A percentile compares a stretch with the other conserved stretches of the same genome.
Evolutionary conservation across 2,888 invertebrate genomes (phyloP).

Genomic region (Nomada flava): DNA sequence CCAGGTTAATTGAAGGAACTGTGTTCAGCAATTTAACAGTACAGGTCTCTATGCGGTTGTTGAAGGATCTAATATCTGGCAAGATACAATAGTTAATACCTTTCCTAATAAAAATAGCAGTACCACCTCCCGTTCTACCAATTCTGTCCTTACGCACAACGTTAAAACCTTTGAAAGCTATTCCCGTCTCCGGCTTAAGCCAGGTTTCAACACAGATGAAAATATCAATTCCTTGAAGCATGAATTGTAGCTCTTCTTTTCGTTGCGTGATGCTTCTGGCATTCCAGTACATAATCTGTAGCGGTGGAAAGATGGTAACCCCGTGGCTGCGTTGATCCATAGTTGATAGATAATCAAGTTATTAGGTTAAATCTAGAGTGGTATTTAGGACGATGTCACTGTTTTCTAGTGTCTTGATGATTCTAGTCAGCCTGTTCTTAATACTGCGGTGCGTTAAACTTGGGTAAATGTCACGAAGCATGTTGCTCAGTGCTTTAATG

Average conservation of each 20-base stretch:
- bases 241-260: not conserved
- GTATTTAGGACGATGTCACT: not conserved
- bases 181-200: not conserved
- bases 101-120: not conserved
- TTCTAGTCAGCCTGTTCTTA: too few species aligned
- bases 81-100: too few species aligned
- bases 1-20: too few species aligned
- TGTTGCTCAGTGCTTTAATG: too few species aligned
- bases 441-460: too few species aligned
- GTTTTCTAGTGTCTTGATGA: too few species aligned
- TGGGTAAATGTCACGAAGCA: too few species aligned
- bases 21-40: too few species aligned
- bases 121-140: constrained; percentile 3
- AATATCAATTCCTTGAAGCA: not conserved
- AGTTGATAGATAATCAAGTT: not conserved
- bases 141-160: constrained; percentile 10
- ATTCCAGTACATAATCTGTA: not conserved
- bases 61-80: too few species aligned
- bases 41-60: too few species aligned
- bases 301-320: too few species aligned
- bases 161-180: not conserved
- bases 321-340: too few species aligned
- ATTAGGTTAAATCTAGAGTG: not conserved
- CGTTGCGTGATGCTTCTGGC: not conserved
- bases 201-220: constrained; percentile 3